These are phyloP conservation scores for Eonycteris spelaea DNA, from an alignment of 2,113 vertebrate species.

Conservation along the genomic window DNA sequence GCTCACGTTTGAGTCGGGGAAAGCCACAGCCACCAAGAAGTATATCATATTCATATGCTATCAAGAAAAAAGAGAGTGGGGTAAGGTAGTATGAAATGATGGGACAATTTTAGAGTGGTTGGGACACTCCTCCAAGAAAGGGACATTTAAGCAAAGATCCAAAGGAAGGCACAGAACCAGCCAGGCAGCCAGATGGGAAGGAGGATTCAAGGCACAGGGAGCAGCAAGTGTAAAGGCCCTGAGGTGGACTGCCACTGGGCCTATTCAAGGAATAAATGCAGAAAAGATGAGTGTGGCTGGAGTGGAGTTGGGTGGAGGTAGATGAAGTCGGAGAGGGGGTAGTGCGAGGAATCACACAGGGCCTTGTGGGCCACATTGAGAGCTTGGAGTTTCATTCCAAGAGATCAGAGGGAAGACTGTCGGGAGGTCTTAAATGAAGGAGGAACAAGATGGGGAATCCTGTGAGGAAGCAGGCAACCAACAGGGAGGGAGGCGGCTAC, in stretches of 20 bases:
- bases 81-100: neutral
- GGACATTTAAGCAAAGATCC: neutral
- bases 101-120: neutral
- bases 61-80: neutral
- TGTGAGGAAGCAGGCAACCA: neutral
- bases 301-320: neutral
- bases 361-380: neutral
- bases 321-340: too few species aligned
- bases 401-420: neutral
- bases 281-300: neutral
- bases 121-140: neutral
- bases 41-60: neutral
- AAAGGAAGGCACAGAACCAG: neutral
- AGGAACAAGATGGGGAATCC: neutral
- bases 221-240: conserved; percentile 14
- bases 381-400: neutral
- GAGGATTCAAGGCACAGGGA: neutral
- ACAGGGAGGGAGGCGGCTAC: neutral
- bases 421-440: neutral
- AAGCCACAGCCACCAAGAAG: neutral
- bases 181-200: neutral
- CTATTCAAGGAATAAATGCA: neutral
- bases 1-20: neutral
- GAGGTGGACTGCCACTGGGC: neutral
- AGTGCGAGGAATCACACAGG: neutral